Percentiles rank a stretch among this genome's conserved stretches.
phyloP scores from a whole-genome alignment of 2,113 vertebrate genomes.

The Gadus chalcogrammus region DNA sequence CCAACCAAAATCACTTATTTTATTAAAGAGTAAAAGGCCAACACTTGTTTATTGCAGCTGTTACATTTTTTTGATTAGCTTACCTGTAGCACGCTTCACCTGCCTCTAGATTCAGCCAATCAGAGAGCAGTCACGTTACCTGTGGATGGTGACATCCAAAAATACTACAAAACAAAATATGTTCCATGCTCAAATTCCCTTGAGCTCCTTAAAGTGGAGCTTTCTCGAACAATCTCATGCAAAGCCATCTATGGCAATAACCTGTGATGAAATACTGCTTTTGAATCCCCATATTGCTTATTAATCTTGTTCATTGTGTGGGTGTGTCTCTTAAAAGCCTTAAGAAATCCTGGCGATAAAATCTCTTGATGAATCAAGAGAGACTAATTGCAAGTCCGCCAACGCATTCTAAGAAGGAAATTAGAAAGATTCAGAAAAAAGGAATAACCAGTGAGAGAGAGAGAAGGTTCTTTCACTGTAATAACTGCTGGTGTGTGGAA shows the following conservation, averaged over 20 bases:
- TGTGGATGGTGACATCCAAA: background rate
- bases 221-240: background rate
- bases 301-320: constrained; percentile 23
- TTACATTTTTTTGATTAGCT: no score
- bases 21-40: no score
- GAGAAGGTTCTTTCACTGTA: constrained; percentile 2
- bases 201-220: background rate
- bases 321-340: constrained; percentile 20
- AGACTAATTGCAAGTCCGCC: constrained; percentile 20
- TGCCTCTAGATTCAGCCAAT: no score
- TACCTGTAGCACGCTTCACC: no score
- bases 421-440: constrained; percentile 3
- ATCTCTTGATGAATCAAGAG: constrained; percentile 17
- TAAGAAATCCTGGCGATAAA: background rate
- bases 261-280: background rate
- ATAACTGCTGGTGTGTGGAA: constrained; percentile 11
- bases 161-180: background rate
- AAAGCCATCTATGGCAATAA: background rate
- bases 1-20: no score
- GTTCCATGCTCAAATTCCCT: background rate
- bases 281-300: constrained; percentile 1
- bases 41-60: no score
- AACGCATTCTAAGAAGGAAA: constrained; percentile 29
- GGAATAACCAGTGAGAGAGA: constrained; percentile 21
- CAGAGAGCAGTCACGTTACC: no score